These are phyloP conservation scores for Pteropus alecto DNA, from an alignment of 2,113 vertebrate species.

Conservation along the genomic window DNA sequence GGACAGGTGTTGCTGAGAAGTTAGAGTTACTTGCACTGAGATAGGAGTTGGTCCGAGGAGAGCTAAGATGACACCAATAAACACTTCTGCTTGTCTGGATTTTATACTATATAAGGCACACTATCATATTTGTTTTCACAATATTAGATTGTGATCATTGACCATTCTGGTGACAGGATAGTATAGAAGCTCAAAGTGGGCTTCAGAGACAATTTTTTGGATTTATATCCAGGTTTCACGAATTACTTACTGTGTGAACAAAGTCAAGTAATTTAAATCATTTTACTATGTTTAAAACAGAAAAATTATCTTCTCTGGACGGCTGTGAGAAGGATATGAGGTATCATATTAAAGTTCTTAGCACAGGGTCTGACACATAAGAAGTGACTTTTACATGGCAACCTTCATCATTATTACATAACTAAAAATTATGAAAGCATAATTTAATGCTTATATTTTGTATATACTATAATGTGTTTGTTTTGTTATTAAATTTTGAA, in stretches of 20 bases:
- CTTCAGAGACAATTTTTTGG: background rate
- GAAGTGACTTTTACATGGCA: background rate
- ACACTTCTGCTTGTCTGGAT: fast-evolving
- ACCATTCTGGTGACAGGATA: background rate
- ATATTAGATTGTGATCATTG: background rate
- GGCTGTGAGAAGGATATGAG: background rate
- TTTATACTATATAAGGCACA: background rate
- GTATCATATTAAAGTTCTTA: background rate
- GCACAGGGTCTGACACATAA: no score
- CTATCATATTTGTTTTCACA: background rate
- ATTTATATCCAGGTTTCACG: background rate
- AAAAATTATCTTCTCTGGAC: background rate
- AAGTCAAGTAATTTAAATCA: background rate
- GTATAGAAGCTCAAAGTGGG: background rate
- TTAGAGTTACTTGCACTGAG: background rate
- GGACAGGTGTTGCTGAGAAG: fast-evolving
- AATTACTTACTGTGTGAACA: background rate
- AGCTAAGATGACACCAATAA: background rate
- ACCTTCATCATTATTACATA: background rate
- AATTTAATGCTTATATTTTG: background rate
- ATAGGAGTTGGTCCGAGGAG: fast-evolving
- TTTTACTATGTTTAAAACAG: background rate
- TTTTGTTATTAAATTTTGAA: background rate
- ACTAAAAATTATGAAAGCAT: background rate
- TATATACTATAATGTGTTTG: background rate